These are phyloP conservation scores for Forbesichthys papilliferus DNA, from an alignment of 2,113 vertebrate species.

Conservation along the genomic window DNA sequence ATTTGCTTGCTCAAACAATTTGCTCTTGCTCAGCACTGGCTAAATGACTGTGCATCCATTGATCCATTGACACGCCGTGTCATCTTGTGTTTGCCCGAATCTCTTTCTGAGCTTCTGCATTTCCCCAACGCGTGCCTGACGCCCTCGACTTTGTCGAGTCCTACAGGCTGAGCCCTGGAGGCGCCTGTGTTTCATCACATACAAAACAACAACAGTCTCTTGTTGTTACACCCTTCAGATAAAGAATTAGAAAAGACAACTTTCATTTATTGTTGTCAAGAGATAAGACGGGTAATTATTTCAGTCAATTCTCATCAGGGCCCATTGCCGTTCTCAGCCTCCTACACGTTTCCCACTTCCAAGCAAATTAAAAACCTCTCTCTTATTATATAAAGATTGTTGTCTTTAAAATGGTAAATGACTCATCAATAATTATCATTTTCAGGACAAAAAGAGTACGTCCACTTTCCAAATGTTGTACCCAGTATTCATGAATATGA, in stretches of 20 bases:
- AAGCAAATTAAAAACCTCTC: too few relatives aligned
- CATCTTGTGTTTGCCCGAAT: constrained; percentile 57
- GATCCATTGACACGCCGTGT: constrained; percentile 68
- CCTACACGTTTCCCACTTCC: constrained; percentile 16
- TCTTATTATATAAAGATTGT: too few relatives aligned
- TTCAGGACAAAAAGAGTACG: too few relatives aligned
- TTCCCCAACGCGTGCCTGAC: constrained; percentile 5
- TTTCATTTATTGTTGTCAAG: constrained; percentile 26
- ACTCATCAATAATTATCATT: too few relatives aligned
- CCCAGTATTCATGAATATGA: too few relatives aligned
- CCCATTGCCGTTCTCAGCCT: constrained; percentile 16
- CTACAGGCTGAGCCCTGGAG: neutral
- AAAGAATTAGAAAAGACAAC: constrained; percentile 5
- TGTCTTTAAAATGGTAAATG: too few relatives aligned
- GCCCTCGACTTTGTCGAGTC: constrained; percentile 16
- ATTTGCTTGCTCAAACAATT: constrained; percentile 76
- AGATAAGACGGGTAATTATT: constrained; percentile 14
- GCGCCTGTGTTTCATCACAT: constrained; percentile 7
- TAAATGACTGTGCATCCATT: constrained; percentile 72
- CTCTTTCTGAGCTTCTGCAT: constrained; percentile 8
- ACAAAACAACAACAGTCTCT: constrained; percentile 4
- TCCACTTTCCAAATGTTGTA: too few relatives aligned
- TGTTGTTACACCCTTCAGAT: constrained; percentile 6
- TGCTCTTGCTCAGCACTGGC: constrained; percentile 69
- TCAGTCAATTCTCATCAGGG: constrained; percentile 25